Evolutionary conservation across 2,888 invertebrate species (phyloP).

Genomic region (Phortica okadai): DNA sequence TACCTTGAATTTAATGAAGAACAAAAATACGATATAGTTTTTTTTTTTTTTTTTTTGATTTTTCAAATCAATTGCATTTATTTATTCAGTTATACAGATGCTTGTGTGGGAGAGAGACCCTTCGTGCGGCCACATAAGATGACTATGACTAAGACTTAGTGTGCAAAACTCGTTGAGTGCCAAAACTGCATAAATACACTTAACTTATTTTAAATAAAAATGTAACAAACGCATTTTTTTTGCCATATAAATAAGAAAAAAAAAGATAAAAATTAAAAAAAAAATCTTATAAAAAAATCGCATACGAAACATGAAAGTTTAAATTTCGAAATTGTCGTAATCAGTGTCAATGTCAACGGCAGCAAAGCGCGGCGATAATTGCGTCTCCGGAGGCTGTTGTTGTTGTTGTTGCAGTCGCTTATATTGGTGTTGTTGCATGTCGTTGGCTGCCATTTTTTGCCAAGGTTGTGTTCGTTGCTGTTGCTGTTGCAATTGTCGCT

Average conservation of each 20-base stretch:
- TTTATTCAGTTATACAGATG: slow-evolving; percentile 44
- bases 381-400: slow-evolving; percentile 57
- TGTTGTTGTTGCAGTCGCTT: slow-evolving; percentile 17
- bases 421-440: not conserved
- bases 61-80: slow-evolving; percentile 64
- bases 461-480: slow-evolving; percentile 43
- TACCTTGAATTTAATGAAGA: not conserved
- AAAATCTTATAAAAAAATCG: not conserved
- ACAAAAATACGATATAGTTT: not conserved
- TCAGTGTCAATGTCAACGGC: slow-evolving; percentile 53
- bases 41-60: slow-evolving; percentile 50
- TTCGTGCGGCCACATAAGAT: slow-evolving; percentile 39
- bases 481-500: slow-evolving; percentile 14
- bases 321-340: slow-evolving; percentile 58
- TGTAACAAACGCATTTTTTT: not conserved
- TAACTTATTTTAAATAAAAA: too few relatives aligned
- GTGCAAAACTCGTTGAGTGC: slow-evolving; percentile 33
- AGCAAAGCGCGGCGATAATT: slow-evolving; percentile 56
- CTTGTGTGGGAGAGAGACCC: slow-evolving; percentile 26
- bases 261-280: not conserved
- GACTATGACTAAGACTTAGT: not conserved
- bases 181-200: not conserved
- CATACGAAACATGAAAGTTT: slow-evolving; percentile 43
- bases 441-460: slow-evolving; percentile 35
- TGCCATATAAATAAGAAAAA: slow-evolving; percentile 41